Percentiles rank a stretch among this genome's conserved stretches.
phyloP scores from a whole-genome alignment of 1,140 invertebrate species.

The Plutomurus gul region DNA sequence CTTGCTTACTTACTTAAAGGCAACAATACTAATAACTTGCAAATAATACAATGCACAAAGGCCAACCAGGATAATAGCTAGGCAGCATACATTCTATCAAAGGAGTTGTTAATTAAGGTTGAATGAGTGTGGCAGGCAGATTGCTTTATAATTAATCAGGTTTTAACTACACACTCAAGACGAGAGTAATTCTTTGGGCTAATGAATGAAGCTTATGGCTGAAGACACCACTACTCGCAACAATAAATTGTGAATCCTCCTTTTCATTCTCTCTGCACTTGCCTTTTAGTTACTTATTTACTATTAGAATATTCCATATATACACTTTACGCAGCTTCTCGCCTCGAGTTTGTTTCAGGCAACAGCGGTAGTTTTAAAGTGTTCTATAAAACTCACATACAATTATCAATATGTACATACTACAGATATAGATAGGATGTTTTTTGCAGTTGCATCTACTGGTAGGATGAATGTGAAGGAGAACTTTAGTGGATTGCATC shows the following conservation, averaged over 20 bases:
- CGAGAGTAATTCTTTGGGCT: conserved; percentile 7
- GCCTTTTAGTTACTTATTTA: background rate
- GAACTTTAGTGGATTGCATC: background rate
- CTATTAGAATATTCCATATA: too few relatives aligned
- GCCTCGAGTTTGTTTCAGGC: too few relatives aligned
- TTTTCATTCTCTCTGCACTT: background rate
- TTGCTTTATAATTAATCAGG: conserved; percentile 25
- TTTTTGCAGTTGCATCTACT: too few relatives aligned
- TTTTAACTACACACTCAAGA: background rate
- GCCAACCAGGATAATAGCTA: too few relatives aligned
- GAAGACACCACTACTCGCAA: background rate
- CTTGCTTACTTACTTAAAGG: too few relatives aligned
- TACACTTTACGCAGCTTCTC: too few relatives aligned
- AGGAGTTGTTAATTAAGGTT: conserved; percentile 13
- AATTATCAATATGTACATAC: too few relatives aligned
- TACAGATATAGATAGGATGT: too few relatives aligned
- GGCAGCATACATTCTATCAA: conserved; percentile 8
- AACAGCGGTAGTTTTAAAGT: too few relatives aligned
- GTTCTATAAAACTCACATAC: too few relatives aligned
- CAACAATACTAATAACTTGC: too few relatives aligned
- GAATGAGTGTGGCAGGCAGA: conserved; percentile 5
- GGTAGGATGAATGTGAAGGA: background rate
- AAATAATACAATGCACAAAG: too few relatives aligned
- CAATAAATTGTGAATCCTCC: conserved; percentile 16
- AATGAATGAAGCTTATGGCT: conserved; percentile 14